Percentiles rank a stretch among this genome's conserved stretches.
These are phyloP conservation scores for Scortum barcoo DNA, from an alignment of 2,113 vertebrate species.

Conservation along the genomic window DNA sequence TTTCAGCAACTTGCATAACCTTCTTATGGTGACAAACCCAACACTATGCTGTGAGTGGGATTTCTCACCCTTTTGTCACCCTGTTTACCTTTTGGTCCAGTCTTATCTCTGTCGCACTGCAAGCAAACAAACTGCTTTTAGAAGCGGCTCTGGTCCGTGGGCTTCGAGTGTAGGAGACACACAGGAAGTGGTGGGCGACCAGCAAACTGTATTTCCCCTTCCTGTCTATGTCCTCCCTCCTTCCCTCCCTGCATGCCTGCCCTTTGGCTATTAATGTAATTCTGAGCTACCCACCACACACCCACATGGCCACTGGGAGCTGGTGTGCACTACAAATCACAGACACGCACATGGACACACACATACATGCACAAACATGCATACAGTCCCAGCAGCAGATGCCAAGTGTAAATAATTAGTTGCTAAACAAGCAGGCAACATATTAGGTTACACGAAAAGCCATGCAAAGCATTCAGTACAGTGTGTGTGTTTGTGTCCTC, in stretches of 20 bases:
- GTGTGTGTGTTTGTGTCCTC: slow-evolving; percentile 44
- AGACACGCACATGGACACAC: slow-evolving; percentile 35
- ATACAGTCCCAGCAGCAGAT: slow-evolving; percentile 46
- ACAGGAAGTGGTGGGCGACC: slow-evolving; percentile 87
- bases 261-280: slow-evolving; percentile 86
- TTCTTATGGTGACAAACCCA: slow-evolving; percentile 27
- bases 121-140: slow-evolving; percentile 77
- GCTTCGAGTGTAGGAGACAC: slow-evolving; percentile 79
- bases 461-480: slow-evolving; percentile 35
- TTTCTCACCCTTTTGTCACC: slow-evolving; percentile 44
- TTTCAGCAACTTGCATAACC: slow-evolving; percentile 51
- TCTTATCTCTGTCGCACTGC: slow-evolving; percentile 62
- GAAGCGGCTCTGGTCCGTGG: slow-evolving; percentile 78
- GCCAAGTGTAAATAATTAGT: slow-evolving; percentile 68
- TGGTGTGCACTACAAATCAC: slow-evolving; percentile 52
- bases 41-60: neutral
- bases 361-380: slow-evolving; percentile 33
- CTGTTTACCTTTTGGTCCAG: slow-evolving; percentile 50
- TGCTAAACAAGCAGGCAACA: slow-evolving; percentile 54
- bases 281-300: slow-evolving; percentile 82
- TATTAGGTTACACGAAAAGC: slow-evolving; percentile 42
- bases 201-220: slow-evolving; percentile 87
- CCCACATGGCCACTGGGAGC: slow-evolving; percentile 82
- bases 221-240: slow-evolving; percentile 83
- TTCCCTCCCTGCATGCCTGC: slow-evolving; percentile 74